Evolutionary conservation across 2,113 vertebrate genomes (phyloP).

Genomic region (Forbesichthys papilliferus): DNA sequence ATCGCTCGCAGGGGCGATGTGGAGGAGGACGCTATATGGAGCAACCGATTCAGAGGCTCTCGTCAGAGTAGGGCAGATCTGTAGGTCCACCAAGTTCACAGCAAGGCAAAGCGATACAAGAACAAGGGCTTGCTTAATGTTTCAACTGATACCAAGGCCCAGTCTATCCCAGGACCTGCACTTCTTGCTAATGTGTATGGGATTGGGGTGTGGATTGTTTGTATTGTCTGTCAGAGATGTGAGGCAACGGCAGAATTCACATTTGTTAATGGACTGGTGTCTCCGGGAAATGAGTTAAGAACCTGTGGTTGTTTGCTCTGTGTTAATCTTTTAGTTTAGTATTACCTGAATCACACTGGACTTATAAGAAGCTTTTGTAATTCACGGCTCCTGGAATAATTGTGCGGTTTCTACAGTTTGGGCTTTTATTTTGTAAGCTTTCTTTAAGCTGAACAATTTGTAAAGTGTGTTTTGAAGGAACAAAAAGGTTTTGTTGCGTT

Average conservation of each 20-base stretch:
- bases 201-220: neutral
- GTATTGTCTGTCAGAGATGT: conserved; percentile 3
- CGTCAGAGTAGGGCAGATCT: conserved; percentile 40
- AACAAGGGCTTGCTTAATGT: neutral
- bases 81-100: conserved; percentile 47
- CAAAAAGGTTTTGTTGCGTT: too few relatives aligned
- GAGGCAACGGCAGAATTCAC: neutral
- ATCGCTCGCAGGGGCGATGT: conserved; percentile 56
- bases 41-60: conserved; percentile 50
- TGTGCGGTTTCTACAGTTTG: too few relatives aligned
- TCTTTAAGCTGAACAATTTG: too few relatives aligned
- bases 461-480: too few relatives aligned
- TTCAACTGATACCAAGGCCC: neutral
- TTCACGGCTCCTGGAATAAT: too few relatives aligned
- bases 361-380: too few relatives aligned
- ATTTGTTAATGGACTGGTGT: neutral
- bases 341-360: neutral
- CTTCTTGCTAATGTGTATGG: neutral
- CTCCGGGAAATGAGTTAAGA: neutral
- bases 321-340: too few relatives aligned
- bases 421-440: too few relatives aligned
- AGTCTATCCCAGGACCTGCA: conserved; percentile 8
- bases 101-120: neutral
- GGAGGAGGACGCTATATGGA: conserved; percentile 67
- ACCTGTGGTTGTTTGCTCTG: neutral